These are phyloP conservation scores for Tenrec ecaudatus DNA, from an alignment of 2,113 vertebrate species.

Conservation along the genomic window DNA sequence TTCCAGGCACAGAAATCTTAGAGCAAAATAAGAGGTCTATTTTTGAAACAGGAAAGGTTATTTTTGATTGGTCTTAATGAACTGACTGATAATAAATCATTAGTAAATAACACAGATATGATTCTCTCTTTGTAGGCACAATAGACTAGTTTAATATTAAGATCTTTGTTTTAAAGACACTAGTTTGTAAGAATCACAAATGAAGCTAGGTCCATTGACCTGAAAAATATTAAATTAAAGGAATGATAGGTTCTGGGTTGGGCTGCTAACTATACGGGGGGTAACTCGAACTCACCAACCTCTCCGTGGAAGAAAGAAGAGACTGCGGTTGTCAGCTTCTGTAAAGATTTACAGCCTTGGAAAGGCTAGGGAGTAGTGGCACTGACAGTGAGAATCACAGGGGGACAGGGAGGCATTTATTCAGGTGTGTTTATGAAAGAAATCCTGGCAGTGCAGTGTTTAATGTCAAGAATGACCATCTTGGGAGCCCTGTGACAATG, in stretches of 20 bases:
- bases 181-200: conserved; percentile 29
- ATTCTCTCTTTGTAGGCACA: background rate
- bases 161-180: conserved; percentile 5
- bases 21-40: background rate
- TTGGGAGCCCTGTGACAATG: too few relatives aligned
- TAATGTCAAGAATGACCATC: too few relatives aligned
- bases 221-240: conserved; percentile 24
- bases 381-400: too few relatives aligned
- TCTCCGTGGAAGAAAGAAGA: background rate
- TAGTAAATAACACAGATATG: background rate
- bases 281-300: background rate
- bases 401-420: too few relatives aligned
- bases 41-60: background rate
- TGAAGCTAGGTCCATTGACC: background rate
- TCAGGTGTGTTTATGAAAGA: too few relatives aligned
- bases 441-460: too few relatives aligned
- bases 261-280: too few relatives aligned
- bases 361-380: background rate
- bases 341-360: background rate
- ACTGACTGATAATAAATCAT: background rate
- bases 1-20: background rate
- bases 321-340: background rate
- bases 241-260: background rate
- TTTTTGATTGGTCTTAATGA: background rate
- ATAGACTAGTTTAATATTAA: background rate